Evolutionary conservation across 2,888 invertebrate species (phyloP).

Genomic region (Lacanobia oleracea): DNA sequence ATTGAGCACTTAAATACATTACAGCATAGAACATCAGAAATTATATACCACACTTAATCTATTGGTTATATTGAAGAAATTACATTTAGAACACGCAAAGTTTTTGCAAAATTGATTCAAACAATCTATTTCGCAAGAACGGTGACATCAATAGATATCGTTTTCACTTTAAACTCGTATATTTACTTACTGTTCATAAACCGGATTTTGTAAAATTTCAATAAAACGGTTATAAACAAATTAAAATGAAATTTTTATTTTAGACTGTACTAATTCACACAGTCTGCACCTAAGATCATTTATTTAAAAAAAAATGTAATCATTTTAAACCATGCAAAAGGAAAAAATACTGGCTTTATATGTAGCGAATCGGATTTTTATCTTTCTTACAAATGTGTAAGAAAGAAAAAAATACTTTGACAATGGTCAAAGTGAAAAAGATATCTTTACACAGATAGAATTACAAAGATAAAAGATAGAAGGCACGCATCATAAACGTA

Average conservation of each 20-base stretch:
- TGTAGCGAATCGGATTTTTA: no score
- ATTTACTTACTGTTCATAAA: no score
- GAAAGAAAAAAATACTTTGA: no score
- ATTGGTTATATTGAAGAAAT: slow-evolving; percentile 46
- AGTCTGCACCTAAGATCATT: no score
- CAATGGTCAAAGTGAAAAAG: slow-evolving; percentile 41
- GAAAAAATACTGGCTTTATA: no score
- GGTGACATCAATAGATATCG: slow-evolving; percentile 16
- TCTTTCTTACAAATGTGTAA: no score
- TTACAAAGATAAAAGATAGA: slow-evolving; percentile 64
- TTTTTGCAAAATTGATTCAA: slow-evolving; percentile 32
- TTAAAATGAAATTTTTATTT: no score
- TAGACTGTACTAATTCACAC: no score
- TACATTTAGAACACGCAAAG: slow-evolving; percentile 20
- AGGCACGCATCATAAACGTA: slow-evolving; percentile 75
- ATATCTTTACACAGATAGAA: slow-evolving; percentile 36
- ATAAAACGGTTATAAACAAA: no score
- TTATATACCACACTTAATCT: slow-evolving; percentile 47
- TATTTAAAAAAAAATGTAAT: no score
- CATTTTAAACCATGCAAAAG: no score
- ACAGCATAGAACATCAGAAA: slow-evolving; percentile 44
- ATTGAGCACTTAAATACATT: slow-evolving; percentile 68
- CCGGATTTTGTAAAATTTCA: no score
- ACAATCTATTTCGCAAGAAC: slow-evolving; percentile 37
- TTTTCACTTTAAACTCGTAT: slow-evolving; percentile 28